A percentile compares a stretch with the other conserved stretches of the same genome.
Evolutionary conservation across 2,888 invertebrate species (phyloP).

Genomic region (Xylota segnis): DNA sequence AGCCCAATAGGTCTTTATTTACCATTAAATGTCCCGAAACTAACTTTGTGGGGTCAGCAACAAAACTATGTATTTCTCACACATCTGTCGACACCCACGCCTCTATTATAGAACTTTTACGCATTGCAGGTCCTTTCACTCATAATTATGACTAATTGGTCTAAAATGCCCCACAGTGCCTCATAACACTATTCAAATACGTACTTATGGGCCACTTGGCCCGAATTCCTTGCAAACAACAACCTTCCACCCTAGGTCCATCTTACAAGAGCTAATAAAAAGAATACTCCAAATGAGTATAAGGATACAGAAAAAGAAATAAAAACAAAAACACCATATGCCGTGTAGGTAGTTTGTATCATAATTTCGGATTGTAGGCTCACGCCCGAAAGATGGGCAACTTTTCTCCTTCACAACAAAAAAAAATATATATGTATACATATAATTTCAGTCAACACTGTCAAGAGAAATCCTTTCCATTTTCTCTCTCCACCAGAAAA

Average conservation of each 20-base stretch:
- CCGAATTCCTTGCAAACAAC: background rate
- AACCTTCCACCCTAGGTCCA: background rate
- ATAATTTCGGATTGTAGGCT: conserved; percentile 24
- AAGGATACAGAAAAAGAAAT: conserved; percentile 1
- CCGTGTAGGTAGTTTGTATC: background rate
- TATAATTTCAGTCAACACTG: conserved; percentile 26
- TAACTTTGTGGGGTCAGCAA: background rate
- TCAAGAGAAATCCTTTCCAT: conserved; percentile 1
- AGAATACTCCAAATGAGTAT: conserved; percentile 15
- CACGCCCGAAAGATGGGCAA: conserved; percentile 30
- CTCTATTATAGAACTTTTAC: background rate
- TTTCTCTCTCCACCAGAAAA: background rate
- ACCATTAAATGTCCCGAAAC: background rate
- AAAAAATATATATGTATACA: conserved; percentile 1
- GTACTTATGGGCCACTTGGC: background rate
- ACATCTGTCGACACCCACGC: background rate
- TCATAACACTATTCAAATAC: conserved; percentile 11
- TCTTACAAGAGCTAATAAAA: background rate
- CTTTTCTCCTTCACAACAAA: background rate
- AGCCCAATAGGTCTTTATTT: background rate
- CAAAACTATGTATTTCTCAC: background rate
- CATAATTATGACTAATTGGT: conserved; percentile 28
- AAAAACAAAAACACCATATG: conserved; percentile 10
- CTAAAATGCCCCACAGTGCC: conserved; percentile 3
- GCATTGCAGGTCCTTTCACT: background rate